These are phyloP conservation scores for Heliconius cydno DNA, from an alignment of 2,888 invertebrate species.

Conservation along the genomic window DNA sequence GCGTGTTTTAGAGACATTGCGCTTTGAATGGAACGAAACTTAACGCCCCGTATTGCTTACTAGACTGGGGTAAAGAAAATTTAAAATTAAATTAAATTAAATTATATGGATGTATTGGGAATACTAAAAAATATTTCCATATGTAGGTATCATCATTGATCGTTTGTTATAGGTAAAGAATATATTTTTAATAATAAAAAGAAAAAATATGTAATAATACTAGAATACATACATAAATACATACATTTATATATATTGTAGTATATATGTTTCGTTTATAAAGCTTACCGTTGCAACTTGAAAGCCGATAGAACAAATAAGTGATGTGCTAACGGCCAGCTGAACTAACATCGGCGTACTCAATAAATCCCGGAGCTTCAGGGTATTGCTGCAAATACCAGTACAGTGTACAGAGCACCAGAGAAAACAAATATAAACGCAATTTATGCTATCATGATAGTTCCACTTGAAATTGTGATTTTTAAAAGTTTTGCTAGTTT, in stretches of 20 bases:
- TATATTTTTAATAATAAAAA: no score
- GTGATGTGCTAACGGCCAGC: slow-evolving; percentile 65
- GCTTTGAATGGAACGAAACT: no score
- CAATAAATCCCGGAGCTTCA: slow-evolving; percentile 61
- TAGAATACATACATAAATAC: neutral
- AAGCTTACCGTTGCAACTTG: slow-evolving; percentile 66
- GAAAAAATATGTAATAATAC: no score
- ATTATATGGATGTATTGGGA: no score
- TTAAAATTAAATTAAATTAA: no score
- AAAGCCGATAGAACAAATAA: slow-evolving; percentile 73
- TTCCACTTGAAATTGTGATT: neutral
- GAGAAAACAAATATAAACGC: neutral
- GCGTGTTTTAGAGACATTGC: neutral
- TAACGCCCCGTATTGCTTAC: no score
- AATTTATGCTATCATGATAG: neutral
- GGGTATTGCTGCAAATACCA: slow-evolving; percentile 58
- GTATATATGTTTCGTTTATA: neutral
- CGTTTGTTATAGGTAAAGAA: no score
- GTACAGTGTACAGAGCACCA: slow-evolving; percentile 14
- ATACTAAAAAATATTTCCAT: no score
- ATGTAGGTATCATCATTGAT: no score
- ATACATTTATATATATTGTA: neutral
- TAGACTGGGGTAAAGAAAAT: no score
- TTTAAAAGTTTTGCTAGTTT: neutral
- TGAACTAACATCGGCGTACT: slow-evolving; percentile 73